Evolutionary conservation across 64 coral and sea anemone species (phyloP).

Genomic region (Actinia tenebrosa): DNA sequence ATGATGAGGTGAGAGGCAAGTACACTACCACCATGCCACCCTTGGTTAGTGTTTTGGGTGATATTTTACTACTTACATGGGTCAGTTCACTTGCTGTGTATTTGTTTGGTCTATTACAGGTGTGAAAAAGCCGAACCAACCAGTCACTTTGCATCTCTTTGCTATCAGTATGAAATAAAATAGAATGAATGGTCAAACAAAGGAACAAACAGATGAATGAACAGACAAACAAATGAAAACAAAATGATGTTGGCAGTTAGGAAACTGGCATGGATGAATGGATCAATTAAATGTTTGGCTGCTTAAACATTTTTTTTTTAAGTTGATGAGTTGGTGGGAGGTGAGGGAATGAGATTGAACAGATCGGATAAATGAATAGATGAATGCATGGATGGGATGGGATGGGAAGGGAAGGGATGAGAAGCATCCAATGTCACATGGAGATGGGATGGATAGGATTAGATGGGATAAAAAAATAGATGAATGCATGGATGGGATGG

Average conservation of each 20-base stretch:
- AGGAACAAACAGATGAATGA: no score
- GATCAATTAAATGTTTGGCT: neutral
- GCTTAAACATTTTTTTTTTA: no score
- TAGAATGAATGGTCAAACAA: neutral
- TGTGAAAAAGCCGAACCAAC: slow-evolving; percentile 80
- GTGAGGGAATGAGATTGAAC: no score
- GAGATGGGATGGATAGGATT: no score
- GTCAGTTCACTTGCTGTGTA: slow-evolving; percentile 57
- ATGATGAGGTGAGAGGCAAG: no score
- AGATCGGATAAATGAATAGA: neutral
- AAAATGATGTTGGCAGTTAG: no score
- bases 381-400: neutral
- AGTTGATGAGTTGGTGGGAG: no score
- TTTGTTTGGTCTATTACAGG: slow-evolving; percentile 76
- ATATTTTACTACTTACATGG: slow-evolving; percentile 65
- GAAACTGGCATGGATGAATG: neutral
- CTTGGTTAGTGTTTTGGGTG: neutral
- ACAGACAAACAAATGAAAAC: neutral
- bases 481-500: neutral
- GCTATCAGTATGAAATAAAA: slow-evolving; percentile 19
- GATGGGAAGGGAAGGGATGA: neutral
- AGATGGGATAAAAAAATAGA: neutral
- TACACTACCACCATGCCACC: no score
- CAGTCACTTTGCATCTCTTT: slow-evolving; percentile 83
- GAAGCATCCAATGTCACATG: no score